phyloP scores from a whole-genome alignment of 2,888 invertebrate species.

The Meteorus colon region DNA sequence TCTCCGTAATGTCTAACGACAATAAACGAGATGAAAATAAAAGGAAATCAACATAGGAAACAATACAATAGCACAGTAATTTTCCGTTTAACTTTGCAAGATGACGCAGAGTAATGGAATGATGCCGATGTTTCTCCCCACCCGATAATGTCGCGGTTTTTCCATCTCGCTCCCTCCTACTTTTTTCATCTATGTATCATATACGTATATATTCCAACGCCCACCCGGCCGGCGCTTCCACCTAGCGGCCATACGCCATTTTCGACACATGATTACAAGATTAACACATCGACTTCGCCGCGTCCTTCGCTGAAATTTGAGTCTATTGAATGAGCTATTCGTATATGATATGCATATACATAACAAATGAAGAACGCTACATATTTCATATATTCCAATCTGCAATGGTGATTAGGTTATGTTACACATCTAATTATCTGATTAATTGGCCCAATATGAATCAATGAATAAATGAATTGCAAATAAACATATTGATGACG shows the following conservation, averaged over 20 bases:
- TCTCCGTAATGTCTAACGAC: not conserved
- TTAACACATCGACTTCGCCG: not conserved
- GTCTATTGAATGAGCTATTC: not conserved
- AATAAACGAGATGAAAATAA: not conserved
- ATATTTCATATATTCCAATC: too few relatives aligned
- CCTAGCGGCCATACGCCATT: conserved; percentile 28
- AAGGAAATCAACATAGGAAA: not conserved
- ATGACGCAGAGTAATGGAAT: conserved; percentile 21
- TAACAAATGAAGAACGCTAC: not conserved
- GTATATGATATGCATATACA: not conserved
- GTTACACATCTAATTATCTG: too few relatives aligned
- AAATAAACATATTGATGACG: too few relatives aligned
- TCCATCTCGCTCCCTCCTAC: not conserved
- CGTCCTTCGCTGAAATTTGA: conserved; percentile 5
- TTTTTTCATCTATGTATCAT: not conserved
- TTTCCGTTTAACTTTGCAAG: not conserved
- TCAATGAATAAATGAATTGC: too few relatives aligned
- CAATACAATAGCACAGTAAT: conserved; percentile 9
- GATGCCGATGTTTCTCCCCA: conserved; percentile 6
- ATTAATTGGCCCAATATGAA: too few relatives aligned
- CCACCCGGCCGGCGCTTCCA: conserved; percentile 25
- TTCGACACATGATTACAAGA: conserved; percentile 15
- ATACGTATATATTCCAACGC: not conserved
- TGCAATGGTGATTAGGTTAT: too few relatives aligned
- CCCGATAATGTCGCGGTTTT: not conserved